A percentile compares a stretch with the other conserved stretches of the same genome.
These are phyloP conservation scores for Pholis gunnellus DNA, from an alignment of 2,113 vertebrate genomes.

Conservation along the genomic window DNA sequence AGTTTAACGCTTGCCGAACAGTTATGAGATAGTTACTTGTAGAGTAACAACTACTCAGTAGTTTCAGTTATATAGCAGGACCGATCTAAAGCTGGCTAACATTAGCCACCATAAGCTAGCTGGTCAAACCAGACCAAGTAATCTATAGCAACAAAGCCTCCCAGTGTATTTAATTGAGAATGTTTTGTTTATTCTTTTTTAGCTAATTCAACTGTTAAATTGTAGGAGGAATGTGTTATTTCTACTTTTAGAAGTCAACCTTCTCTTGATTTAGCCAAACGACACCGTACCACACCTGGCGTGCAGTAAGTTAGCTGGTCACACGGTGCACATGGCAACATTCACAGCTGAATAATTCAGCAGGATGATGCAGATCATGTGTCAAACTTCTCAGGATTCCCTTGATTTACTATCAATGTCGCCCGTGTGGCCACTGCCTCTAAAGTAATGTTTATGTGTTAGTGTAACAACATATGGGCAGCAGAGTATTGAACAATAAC, in stretches of 20 bases:
- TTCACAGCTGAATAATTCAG: slow-evolving; percentile 19
- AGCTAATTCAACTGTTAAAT: not conserved
- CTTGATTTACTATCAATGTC: not conserved
- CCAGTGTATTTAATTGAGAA: not conserved
- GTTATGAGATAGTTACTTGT: not conserved
- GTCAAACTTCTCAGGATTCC: not conserved
- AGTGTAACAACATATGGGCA: not conserved
- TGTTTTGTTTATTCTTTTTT: not conserved
- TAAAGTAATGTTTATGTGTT: not conserved
- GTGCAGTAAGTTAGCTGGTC: not conserved
- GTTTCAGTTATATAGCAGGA: not conserved
- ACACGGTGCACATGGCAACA: not conserved
- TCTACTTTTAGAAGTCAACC: not conserved
- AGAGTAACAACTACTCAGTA: not conserved
- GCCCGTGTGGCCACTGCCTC: not conserved
- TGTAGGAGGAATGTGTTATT: not conserved
- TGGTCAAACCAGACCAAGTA: not conserved
- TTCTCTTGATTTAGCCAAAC: not conserved
- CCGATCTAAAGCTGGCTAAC: not conserved
- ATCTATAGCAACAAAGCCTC: not conserved
- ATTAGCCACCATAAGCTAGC: not conserved
- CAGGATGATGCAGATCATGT: not conserved
- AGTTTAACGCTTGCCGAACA: not conserved
- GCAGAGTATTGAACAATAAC: not conserved
- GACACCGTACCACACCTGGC: not conserved